Evolutionary conservation across 2,888 invertebrate genomes (phyloP), one percentile per base, ranked within the genome.

Genomic region (Chalcis sispes): DNA sequence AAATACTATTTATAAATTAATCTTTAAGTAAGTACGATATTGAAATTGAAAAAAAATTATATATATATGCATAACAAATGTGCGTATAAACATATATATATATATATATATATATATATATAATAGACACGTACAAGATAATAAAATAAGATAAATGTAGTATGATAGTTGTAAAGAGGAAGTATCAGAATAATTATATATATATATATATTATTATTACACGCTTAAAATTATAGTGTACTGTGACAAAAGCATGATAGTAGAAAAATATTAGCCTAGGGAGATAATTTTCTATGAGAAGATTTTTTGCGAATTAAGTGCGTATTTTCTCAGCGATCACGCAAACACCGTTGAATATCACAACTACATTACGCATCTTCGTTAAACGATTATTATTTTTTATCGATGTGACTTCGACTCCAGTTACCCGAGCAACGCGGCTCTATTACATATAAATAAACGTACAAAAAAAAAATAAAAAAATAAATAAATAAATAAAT

Each of bases 271-370:
- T 79, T 40, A 67, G 66, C 59, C 75, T 80, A 78, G 79, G 78
- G 78, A 69, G 48, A 77, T 82, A 79, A 80, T 82, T 82, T 81
- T 81, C 75, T 81, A 82, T 79, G 54, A 79, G 70, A 40, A 36
- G 48, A 58, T 74, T 72, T 77, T 77, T 81, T 77, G 77, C 77
- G 80, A 77, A 75, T 78, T 75, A 65, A n/a, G 27, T 46, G 27
- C 18, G 56, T 72, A 72, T 58, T 58, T 72, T 72, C 62, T 71
- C 62, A 71, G 59, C 29, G 18, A 42, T 42, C n/a, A n/a, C n/a
- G n/a, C n/a, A n/a, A n/a, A n/a, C n/a, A n/a, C n/a, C n/a, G n/a
- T n/a, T n/a, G n/a, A n/a, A n/a, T n/a, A n/a, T n/a, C n/a, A n/a
- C n/a, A n/a, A n/a, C n/a, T 32, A 25, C 23, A 54, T 7, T 36